phyloP scores from a whole-genome alignment of 2,113 vertebrate genomes.

The Neolamprologus longior region DNA sequence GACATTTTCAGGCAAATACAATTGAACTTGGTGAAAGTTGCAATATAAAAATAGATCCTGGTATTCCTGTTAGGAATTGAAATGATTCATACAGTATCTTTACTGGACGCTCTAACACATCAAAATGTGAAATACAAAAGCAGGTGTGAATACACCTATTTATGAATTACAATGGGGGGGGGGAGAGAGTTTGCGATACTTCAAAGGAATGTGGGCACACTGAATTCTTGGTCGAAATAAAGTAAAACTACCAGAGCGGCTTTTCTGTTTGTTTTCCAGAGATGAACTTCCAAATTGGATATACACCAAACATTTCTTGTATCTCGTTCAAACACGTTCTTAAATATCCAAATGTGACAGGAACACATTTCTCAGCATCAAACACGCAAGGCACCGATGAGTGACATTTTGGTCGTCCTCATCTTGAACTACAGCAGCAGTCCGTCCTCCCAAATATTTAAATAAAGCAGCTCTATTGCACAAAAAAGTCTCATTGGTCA shows the following conservation, averaged over 20 bases:
- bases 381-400: constrained; percentile 15
- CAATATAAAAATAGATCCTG: constrained; percentile 36
- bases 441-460: neutral
- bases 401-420: constrained; percentile 8
- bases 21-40: neutral
- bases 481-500: neutral
- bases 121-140: neutral
- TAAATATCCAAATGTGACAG: neutral
- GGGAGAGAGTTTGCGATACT: rapidly evolving
- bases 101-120: neutral
- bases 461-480: neutral
- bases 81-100: neutral
- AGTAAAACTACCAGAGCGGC: neutral
- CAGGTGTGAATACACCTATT: neutral
- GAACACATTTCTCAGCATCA: neutral
- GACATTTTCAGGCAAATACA: neutral
- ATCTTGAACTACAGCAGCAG: neutral
- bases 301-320: neutral
- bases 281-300: neutral
- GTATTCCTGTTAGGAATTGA: neutral
- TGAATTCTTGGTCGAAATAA: neutral
- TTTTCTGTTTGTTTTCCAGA: neutral
- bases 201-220: neutral
- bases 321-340: neutral
- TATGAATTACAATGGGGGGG: neutral